These are phyloP conservation scores for Pristiophorus japonicus DNA, from an alignment of 2,113 vertebrate genomes.

Conservation along the genomic window DNA sequence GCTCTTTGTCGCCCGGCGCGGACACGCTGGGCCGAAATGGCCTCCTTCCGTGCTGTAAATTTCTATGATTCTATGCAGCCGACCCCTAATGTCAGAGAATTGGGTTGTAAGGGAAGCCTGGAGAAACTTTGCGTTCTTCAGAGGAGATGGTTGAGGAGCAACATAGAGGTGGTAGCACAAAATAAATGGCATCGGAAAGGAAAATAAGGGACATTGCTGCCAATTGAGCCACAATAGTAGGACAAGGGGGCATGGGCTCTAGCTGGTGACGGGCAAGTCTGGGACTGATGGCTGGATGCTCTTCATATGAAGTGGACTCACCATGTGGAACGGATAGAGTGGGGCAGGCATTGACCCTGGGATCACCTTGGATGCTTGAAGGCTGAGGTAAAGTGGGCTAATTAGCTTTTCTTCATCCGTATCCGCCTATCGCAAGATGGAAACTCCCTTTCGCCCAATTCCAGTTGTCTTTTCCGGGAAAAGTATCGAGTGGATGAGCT, in stretches of 20 bases:
- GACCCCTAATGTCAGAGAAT: background rate
- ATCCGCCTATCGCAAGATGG: background rate
- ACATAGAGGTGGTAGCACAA: background rate
- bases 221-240: background rate
- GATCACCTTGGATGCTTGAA: background rate
- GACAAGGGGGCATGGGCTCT: background rate
- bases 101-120: background rate
- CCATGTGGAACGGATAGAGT: too few relatives aligned
- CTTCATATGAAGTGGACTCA: background rate
- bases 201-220: background rate
- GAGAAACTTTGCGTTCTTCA: background rate
- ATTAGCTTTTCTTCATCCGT: background rate
- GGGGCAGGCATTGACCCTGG: too few relatives aligned
- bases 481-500: background rate
- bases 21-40: too few relatives aligned
- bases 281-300: background rate
- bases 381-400: background rate
- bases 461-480: background rate
- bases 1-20: too few relatives aligned
- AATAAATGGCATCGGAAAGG: background rate
- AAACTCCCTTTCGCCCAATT: background rate
- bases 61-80: too few relatives aligned
- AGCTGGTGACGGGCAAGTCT: too few relatives aligned
- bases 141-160: background rate
- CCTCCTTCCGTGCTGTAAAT: too few relatives aligned